These are phyloP conservation scores for Frankliniella fusca DNA, from an alignment of 2,888 invertebrate genomes.

Conservation along the genomic window DNA sequence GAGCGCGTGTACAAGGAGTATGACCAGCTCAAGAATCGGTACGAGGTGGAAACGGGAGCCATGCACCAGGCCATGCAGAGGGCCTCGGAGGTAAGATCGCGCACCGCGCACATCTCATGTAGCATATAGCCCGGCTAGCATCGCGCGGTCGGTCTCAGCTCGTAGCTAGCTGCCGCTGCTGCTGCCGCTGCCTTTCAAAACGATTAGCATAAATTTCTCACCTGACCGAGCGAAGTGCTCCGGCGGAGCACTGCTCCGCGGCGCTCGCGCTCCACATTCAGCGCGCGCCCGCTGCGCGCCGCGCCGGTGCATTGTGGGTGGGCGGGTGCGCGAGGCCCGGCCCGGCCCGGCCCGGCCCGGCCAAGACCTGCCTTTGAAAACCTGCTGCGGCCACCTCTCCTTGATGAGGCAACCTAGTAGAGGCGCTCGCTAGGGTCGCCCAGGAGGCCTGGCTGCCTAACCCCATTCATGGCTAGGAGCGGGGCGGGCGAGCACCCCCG, in stretches of 20 bases:
- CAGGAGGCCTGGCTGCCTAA: too few relatives aligned
- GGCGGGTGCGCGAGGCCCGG: background rate
- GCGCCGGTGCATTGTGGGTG: background rate
- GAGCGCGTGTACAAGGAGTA: conserved; percentile 70
- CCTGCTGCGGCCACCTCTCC: too few relatives aligned
- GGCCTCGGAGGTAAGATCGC: conserved; percentile 42
- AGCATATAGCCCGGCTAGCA: background rate
- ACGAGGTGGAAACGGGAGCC: conserved; percentile 67
- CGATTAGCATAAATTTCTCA: conserved; percentile 11
- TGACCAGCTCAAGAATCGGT: conserved; percentile 67
- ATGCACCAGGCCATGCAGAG: conserved; percentile 56
- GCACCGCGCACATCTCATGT: background rate
- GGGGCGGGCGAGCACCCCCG: too few relatives aligned
- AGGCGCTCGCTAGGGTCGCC: too few relatives aligned
- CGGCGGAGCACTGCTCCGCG: background rate
- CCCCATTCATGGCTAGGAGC: too few relatives aligned
- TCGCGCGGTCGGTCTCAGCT: background rate
- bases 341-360: background rate
- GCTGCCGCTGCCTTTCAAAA: background rate
- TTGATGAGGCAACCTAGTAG: too few relatives aligned
- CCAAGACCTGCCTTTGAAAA: background rate
- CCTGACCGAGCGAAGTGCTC: background rate
- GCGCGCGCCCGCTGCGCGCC: background rate
- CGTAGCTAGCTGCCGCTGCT: background rate
- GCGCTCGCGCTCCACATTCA: background rate